A percentile compares a stretch with the other conserved stretches of the same genome.
Conservation (phyloP, 2,888 invertebrate species). For the Meiosimyza decipiens region DNA sequence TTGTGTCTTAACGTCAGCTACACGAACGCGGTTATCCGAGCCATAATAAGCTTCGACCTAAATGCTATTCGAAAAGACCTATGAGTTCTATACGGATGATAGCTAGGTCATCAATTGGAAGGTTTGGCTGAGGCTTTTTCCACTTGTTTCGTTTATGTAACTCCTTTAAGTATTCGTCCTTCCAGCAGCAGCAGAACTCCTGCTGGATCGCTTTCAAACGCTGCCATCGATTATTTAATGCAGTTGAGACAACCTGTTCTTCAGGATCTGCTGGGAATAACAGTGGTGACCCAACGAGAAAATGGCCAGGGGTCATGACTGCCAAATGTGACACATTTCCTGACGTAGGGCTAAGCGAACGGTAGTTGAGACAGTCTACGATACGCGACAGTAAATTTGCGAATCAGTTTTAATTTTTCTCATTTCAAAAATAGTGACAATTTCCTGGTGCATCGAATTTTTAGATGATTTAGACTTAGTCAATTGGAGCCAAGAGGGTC, state of each 20-base stretch:
- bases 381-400: background rate
- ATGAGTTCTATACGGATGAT: too few species aligned
- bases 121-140: constrained; percentile 25
- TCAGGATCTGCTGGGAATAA: background rate
- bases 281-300: background rate
- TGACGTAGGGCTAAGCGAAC: background rate
- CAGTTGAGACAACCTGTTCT: background rate
- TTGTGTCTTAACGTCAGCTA: too few species aligned
- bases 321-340: background rate
- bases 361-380: background rate
- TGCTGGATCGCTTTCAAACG: too few species aligned
- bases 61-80: too few species aligned
- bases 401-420: background rate
- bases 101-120: background rate
- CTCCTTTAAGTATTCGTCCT: constrained; percentile 27
- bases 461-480: background rate
- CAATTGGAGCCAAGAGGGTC: constrained; percentile 8
- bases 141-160: constrained; percentile 36
- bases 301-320: background rate
- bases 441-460: background rate
- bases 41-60: too few species aligned
- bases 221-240: too few species aligned
- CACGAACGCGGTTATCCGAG: too few species aligned
- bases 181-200: background rate
- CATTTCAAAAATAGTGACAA: background rate